Evolutionary conservation across 2,113 vertebrate species (phyloP).

Genomic region (Scophthalmus maximus): DNA sequence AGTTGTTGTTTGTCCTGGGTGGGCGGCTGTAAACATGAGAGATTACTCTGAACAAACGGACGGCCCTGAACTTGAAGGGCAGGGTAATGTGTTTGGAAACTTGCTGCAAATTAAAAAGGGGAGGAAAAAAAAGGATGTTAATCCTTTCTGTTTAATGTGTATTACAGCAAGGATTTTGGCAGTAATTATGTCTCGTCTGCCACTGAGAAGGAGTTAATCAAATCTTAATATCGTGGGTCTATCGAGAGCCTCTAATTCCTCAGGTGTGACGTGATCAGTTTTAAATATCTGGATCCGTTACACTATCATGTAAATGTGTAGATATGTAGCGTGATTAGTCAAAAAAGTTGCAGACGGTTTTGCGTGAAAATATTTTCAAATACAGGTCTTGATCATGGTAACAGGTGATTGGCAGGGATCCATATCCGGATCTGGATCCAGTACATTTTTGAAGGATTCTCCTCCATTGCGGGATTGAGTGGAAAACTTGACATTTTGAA

Average conservation of each 20-base stretch:
- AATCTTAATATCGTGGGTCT: slow-evolving; percentile 11
- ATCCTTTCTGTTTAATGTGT: slow-evolving; percentile 13
- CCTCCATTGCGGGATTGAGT: too few relatives aligned
- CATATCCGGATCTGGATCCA: too few relatives aligned
- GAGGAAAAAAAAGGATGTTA: not conserved
- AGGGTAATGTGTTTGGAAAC: not conserved
- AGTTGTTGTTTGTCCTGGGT: not conserved
- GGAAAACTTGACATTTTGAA: too few relatives aligned
- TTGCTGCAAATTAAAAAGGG: not conserved
- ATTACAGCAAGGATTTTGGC: not conserved
- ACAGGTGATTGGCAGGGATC: too few relatives aligned
- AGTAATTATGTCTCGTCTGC: not conserved
- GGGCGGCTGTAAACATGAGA: slow-evolving; percentile 6
- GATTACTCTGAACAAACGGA: slow-evolving; percentile 10
- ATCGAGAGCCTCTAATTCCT: not conserved
- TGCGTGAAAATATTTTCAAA: too few relatives aligned
- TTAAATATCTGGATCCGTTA: not conserved
- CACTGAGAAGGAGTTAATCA: not conserved
- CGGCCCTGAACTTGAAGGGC: slow-evolving; percentile 6
- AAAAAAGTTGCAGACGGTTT: too few relatives aligned
- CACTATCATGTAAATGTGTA: not conserved
- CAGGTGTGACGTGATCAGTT: slow-evolving; percentile 8
- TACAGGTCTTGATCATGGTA: too few relatives aligned
- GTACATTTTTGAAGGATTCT: too few relatives aligned
- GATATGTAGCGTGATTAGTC: not conserved